Base-by-base conservation (phyloP, 2,113 vertebrate species). In the Eubucco bourcierii region DNA sequence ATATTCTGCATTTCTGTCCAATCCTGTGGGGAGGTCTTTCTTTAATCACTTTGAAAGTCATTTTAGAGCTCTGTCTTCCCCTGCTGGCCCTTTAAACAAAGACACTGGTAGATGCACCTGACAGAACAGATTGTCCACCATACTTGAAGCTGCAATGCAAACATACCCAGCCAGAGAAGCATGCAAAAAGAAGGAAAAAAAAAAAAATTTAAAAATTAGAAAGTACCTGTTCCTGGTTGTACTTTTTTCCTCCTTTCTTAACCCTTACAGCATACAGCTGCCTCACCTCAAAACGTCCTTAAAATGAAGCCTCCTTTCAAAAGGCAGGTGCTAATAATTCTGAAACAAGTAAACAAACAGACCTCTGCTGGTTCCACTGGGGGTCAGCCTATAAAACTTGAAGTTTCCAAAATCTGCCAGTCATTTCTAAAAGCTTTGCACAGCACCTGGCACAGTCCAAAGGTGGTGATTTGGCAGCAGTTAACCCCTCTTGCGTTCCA, bases 61-160 rank as follows among this genome's bases (percentile, higher is more conserved):
- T 46, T 46, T 46, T 46, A 46, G 44, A 46, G 44, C 44, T 41
- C 41, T 46, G 44, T 46, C 44, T 46, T 18, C 44, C 44, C 17
- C 15, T 17, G 18, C 44, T 46, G 44, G 16, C 44, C 44, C 16
- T 46, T 46, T 46, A 46, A 46, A 46, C 17, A 16, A 44, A 46
- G 44, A 46, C 15, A 46, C 58, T 67, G 65, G 39, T 14, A 64
- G 37, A 83, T 20, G 88, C 61, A 61, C 6, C 14, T 16, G 72
- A 39, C 70, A 74, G 83, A 87, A 52, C n/a, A 87, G 59, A 80
- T 47, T 77, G 46, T 82, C 25, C 68, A 91, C 41, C 76, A 77
- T 44, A 93, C 68, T 79, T 64, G 85, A 93, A 87, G 85, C 46
- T 77, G 44, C 52, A 92, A 68, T 17, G 28, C 64, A 95, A 95